A percentile compares a stretch with the other conserved stretches of the same genome.
Evolutionary conservation across 2,797 vertebrate genomes (phyloP).

Genomic region (Pipistrellus pygmaeus): DNA sequence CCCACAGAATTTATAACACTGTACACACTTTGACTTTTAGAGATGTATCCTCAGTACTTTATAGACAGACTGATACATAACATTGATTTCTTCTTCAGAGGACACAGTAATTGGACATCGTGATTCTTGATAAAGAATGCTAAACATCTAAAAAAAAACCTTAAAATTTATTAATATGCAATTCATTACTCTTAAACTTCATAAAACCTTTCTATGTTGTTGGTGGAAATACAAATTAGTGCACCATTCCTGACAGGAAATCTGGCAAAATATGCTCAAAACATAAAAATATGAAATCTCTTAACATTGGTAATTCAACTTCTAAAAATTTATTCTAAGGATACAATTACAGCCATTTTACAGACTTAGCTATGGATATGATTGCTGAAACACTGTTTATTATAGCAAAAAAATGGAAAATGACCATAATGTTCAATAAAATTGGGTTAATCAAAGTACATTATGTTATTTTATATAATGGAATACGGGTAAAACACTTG

Average conservation of each 20-base stretch:
- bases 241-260: background rate
- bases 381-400: constrained; percentile 6
- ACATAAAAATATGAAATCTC: background rate
- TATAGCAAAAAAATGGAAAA: constrained; percentile 12
- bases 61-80: background rate
- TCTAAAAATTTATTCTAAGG: background rate
- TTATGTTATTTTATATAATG: background rate
- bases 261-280: constrained; percentile 24
- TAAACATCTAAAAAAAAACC: background rate
- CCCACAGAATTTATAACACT: background rate
- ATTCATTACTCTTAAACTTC: background rate
- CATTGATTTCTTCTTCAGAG: background rate
- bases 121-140: background rate
- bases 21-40: background rate
- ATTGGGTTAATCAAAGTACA: constrained; percentile 6
- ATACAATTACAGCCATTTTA: constrained; percentile 10
- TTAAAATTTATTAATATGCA: background rate
- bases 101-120: background rate
- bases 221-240: background rate
- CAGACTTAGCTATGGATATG: background rate
- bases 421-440: background rate
- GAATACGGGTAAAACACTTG: background rate
- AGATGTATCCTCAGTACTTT: background rate
- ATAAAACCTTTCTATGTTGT: background rate
- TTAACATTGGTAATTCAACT: background rate